Evolutionary conservation across 2,888 invertebrate genomes (phyloP), one percentile per base, ranked within the genome.

Genomic region (Xestia sexstrigata): DNA sequence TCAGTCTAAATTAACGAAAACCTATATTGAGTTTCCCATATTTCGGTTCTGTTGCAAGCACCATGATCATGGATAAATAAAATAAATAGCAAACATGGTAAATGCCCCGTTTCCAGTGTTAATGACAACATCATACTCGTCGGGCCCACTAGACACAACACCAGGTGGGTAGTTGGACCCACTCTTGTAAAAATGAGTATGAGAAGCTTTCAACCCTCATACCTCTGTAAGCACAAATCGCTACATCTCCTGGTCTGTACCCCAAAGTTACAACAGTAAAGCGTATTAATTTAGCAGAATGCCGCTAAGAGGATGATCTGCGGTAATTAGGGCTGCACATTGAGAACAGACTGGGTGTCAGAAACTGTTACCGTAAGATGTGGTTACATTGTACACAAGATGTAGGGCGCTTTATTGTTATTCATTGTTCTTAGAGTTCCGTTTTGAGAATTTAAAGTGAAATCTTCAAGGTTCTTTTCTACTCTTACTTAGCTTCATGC

Each of bases 251-350:
- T 87, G 23, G 8, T 7, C 71, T 84, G 45, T 7, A 68, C 78
- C 82, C 74, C 74, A 81, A 68, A 67, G 70, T 67, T 82, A 85
- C 82, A 89, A 82, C 85, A 90, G 90, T 87, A 89, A 87, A 88
- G 89, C 90, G 89, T 92, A 93, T 93, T 93, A 93, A 93, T 93
- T 92, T 91, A 89, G 89, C 86, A 89, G 90, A 89, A 91, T 91
- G 91, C 91, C 90, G 89, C 90, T 93, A 91, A 93, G 92, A 92
- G 91, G 93, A 93, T 93, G 92, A 94, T 93, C 93, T 92, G 92
- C 83, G 91, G 93, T 93, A 93, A 93, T 94, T 93, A 93, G 90
- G 87, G 87, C 85, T 90, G 92, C 92, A 93, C 93, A 93, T 93
- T 91, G 90, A 84, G 88, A 91, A 89, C 93, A 92, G 92, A 88